Evolutionary conservation across 2,113 vertebrate species (phyloP).

Genomic region (Diphyllodes magnificus): DNA sequence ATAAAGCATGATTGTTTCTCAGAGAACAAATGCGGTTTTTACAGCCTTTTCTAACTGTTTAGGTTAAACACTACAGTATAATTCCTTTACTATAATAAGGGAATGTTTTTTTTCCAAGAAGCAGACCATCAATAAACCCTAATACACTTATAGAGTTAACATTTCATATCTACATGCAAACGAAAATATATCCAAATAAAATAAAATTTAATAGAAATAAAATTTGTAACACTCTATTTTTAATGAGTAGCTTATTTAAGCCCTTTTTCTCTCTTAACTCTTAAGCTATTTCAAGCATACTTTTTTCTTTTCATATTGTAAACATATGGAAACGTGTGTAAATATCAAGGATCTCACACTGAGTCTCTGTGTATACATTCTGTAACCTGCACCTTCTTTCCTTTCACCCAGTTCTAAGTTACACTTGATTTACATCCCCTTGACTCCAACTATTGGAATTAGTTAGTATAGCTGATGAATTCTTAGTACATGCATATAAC

Average conservation of each 20-base stretch:
- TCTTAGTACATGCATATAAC: neutral
- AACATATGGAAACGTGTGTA: fast-evolving
- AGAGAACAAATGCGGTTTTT: neutral
- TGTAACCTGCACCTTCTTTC: neutral
- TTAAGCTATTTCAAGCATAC: neutral
- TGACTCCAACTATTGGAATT: neutral
- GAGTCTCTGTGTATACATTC: neutral
- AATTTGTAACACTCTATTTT: neutral
- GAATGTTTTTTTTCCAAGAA: neutral
- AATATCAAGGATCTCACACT: neutral
- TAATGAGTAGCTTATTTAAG: neutral
- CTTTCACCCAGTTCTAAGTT: neutral
- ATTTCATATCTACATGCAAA: neutral
- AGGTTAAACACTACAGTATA: neutral
- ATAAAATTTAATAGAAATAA: neutral
- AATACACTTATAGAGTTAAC: neutral
- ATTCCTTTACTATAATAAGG: neutral
- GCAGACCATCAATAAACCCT: neutral
- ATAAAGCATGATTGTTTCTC: neutral
- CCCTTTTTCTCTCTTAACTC: neutral
- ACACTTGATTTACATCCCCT: neutral
- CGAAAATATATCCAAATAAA: neutral
- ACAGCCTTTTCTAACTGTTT: neutral
- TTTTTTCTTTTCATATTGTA: neutral
- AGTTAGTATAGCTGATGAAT: neutral